These are phyloP conservation scores for Falco novaeseelandiae DNA, from an alignment of 2,797 vertebrate species.

Conservation along the genomic window DNA sequence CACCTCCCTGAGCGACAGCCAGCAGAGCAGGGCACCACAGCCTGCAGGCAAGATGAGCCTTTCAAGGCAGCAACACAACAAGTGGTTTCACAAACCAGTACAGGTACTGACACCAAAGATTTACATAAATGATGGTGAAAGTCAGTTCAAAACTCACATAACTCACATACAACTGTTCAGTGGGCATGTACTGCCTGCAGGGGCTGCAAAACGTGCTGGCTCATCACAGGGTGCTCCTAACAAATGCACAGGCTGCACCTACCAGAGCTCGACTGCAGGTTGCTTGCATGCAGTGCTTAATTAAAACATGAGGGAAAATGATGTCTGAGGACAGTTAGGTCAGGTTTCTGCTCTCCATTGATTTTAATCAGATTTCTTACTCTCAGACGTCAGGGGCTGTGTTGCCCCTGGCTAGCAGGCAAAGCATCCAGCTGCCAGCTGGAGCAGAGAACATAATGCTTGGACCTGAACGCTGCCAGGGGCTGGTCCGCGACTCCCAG, in stretches of 20 bases:
- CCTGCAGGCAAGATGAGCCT: neutral
- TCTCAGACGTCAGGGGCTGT: neutral
- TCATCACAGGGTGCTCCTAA: neutral
- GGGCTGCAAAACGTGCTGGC: neutral
- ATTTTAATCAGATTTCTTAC: neutral
- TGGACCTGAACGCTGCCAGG: accelerated
- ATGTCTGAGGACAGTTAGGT: no score
- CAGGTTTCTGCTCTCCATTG: neutral
- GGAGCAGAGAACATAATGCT: neutral
- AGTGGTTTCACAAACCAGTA: neutral
- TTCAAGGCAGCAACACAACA: neutral
- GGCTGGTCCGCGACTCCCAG: no score
- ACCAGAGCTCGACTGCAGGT: neutral
- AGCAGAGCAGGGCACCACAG: neutral
- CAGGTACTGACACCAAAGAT: no score
- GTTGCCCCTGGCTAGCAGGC: accelerated
- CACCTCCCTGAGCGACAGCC: no score
- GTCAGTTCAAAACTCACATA: no score
- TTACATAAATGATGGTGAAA: accelerated
- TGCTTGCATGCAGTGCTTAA: neutral
- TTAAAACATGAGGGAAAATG: neutral
- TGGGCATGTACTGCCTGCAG: accelerated
- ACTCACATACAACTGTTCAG: accelerated
- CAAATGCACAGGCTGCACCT: neutral
- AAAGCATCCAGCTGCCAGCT: neutral